A percentile compares a stretch with the other conserved stretches of the same genome.
Evolutionary conservation across 2,888 invertebrate genomes (phyloP).

Genomic region (Galerucella nymphaeae): DNA sequence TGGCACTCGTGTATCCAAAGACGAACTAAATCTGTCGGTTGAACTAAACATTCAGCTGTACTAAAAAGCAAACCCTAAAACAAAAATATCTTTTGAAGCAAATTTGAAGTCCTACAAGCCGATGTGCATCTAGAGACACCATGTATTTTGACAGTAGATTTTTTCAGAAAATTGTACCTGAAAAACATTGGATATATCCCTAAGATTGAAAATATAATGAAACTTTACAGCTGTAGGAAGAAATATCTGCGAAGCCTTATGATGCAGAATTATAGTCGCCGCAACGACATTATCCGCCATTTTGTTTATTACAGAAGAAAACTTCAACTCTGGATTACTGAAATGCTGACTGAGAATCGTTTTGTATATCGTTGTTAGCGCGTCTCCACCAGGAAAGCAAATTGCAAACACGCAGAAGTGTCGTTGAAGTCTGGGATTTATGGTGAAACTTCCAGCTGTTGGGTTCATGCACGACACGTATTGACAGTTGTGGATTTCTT

Average conservation of each 20-base stretch:
- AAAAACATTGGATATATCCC: constrained; percentile 95
- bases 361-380: constrained; percentile 88
- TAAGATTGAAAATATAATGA: constrained; percentile 95
- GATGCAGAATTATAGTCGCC: constrained; percentile 86
- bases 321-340: constrained; percentile 83
- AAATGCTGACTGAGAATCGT: constrained; percentile 90
- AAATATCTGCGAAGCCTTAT: constrained; percentile 87
- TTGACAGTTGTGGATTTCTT: constrained; percentile 97
- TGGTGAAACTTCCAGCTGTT: constrained; percentile 96
- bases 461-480: constrained; percentile 99
- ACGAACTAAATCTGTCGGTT: constrained; percentile 84
- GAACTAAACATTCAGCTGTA: constrained; percentile 85
- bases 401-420: constrained; percentile 92
- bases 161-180: constrained; percentile 71
- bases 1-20: constrained; percentile 95
- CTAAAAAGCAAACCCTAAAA: constrained; percentile 90
- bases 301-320: constrained; percentile 75
- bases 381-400: constrained; percentile 80
- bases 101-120: too few relatives aligned
- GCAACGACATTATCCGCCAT: constrained; percentile 79
- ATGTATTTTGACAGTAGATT: background rate
- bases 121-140: too few relatives aligned
- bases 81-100: background rate
- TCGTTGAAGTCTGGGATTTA: constrained; percentile 91
- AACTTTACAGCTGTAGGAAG: constrained; percentile 96